Percentiles rank a stretch among this genome's conserved stretches.
Evolutionary conservation across 2,797 vertebrate genomes (phyloP).

Genomic region (Rhynchonycteris naso): DNA sequence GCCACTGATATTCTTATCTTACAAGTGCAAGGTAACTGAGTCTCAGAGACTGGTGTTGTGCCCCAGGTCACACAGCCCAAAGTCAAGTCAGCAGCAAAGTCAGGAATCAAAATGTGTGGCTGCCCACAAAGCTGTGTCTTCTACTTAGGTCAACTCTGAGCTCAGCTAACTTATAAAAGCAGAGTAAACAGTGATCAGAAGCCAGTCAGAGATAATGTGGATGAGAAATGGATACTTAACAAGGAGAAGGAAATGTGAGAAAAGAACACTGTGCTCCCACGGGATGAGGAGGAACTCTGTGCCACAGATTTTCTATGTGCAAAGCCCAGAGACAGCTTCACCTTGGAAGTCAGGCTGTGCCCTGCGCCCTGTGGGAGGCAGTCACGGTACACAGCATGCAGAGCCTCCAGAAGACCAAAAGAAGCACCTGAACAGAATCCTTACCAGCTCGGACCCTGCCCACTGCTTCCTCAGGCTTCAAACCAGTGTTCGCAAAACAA

Average conservation of each 20-base stretch:
- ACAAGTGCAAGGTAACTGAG: not conserved
- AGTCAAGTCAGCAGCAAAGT: not conserved
- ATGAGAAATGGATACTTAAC: not conserved
- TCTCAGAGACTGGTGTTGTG: not conserved
- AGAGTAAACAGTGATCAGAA: not conserved
- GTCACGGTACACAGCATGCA: not conserved
- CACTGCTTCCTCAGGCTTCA: not conserved
- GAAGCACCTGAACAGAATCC: not conserved
- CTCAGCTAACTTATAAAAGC: not conserved
- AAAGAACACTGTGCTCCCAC: not conserved
- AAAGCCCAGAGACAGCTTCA: too few relatives aligned
- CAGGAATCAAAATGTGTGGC: not conserved
- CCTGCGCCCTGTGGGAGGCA: not conserved
- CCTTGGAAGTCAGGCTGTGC: not conserved
- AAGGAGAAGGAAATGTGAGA: not conserved
- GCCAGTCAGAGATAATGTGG: not conserved
- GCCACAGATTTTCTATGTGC: not conserved
- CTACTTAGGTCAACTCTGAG: not conserved
- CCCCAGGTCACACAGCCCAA: not conserved
- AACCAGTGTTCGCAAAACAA: not conserved
- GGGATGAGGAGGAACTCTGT: not conserved
- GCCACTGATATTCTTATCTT: not conserved
- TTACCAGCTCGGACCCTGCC: not conserved
- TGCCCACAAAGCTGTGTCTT: not conserved
- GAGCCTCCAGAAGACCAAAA: not conserved